Evolutionary conservation across 2,113 vertebrate genomes (phyloP).

Genomic region (Xiphophorus hellerii): DNA sequence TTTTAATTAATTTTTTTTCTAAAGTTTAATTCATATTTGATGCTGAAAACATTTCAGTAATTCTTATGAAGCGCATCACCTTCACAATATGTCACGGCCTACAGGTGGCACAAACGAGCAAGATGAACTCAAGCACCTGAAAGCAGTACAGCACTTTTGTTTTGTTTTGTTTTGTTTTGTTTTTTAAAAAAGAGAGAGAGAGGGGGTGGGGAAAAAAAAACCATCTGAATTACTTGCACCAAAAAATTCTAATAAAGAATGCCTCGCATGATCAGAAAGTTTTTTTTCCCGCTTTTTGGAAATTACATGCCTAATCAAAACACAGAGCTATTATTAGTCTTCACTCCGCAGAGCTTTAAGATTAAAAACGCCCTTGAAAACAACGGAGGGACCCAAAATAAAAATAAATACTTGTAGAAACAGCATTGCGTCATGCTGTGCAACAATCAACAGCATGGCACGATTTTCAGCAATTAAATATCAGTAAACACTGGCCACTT

Average conservation of each 20-base stretch:
- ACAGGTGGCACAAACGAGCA: constrained; percentile 66
- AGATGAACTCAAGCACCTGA: constrained; percentile 4
- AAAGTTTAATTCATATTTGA: constrained; percentile 12
- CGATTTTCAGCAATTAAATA: constrained; percentile 58
- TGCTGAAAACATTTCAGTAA: constrained; percentile 11
- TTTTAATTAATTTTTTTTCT: background rate
- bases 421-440: constrained; percentile 45
- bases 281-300: background rate
- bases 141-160: background rate
- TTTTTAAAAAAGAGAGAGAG: background rate
- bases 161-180: no score
- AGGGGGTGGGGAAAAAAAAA: background rate
- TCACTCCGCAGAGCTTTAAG: constrained; percentile 15
- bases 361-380: constrained; percentile 34
- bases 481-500: constrained; percentile 17
- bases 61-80: constrained; percentile 16
- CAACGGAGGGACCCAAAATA: constrained; percentile 31
- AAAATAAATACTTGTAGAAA: constrained; percentile 36
- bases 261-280: constrained; percentile 8
- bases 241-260: constrained; percentile 2
- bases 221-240: background rate
- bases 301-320: constrained; percentile 43
- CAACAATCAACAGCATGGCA: constrained; percentile 61
- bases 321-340: constrained; percentile 24
- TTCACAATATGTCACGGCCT: constrained; percentile 46